Evolutionary conservation across 1,140 invertebrate species (phyloP).

Genomic region (Chrysopa pallens): DNA sequence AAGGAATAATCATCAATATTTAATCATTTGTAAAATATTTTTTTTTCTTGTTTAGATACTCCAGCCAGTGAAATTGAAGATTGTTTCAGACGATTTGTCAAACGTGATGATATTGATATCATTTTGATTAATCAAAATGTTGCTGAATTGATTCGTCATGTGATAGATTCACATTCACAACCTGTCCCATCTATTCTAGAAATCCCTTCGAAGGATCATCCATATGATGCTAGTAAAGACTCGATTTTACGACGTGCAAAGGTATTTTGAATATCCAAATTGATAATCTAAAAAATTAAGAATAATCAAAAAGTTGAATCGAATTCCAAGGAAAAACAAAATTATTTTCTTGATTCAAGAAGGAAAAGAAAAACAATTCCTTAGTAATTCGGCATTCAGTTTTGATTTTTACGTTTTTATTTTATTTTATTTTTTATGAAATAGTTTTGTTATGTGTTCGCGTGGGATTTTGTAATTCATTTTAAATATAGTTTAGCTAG

Average conservation of each 20-base stretch:
- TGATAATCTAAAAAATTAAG: no score
- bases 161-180: constrained; percentile 83
- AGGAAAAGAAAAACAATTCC: no score
- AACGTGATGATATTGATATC: constrained; percentile 96
- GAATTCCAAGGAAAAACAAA: no score
- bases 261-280: constrained; percentile 42
- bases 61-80: constrained; percentile 94
- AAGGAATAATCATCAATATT: constrained; percentile 21
- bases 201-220: constrained; percentile 98
- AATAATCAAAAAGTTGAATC: no score
- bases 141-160: constrained; percentile 93
- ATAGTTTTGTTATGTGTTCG: no score
- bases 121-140: constrained; percentile 98
- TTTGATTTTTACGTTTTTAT: no score
- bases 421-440: no score
- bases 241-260: constrained; percentile 89
- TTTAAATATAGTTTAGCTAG: no score
- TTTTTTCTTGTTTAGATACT: constrained; percentile 58
- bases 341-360: no score
- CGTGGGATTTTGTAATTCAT: no score
- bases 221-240: constrained; percentile 97
- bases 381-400: no score
- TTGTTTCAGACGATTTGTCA: constrained; percentile 86
- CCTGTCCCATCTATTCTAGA: constrained; percentile 93
- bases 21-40: background rate